Evolutionary conservation across 2,797 vertebrate species (phyloP).

Genomic region (Oreonectes daqikongensis): DNA sequence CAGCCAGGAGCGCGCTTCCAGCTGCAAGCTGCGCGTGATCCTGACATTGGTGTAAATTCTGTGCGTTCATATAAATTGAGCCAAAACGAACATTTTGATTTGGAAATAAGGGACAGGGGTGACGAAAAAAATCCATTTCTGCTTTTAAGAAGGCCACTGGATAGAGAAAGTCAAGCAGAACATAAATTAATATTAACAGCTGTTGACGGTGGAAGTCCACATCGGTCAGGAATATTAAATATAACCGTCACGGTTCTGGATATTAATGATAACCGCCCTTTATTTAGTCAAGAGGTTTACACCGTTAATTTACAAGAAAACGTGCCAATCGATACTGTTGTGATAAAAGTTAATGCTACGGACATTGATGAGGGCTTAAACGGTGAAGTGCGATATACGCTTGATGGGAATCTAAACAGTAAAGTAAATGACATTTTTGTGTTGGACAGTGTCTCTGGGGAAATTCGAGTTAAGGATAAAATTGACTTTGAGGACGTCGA

Average conservation of each 20-base stretch:
- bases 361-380: slow-evolving; percentile 62
- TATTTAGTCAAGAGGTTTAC: slow-evolving; percentile 58
- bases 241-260: slow-evolving; percentile 53
- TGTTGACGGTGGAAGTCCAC: slow-evolving; percentile 60
- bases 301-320: slow-evolving; percentile 56
- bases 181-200: slow-evolving; percentile 54
- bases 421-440: slow-evolving; percentile 54
- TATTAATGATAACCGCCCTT: slow-evolving; percentile 62
- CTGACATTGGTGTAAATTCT: slow-evolving; percentile 57
- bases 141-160: slow-evolving; percentile 56
- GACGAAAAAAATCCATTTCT: slow-evolving; percentile 53
- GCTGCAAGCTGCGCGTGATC: slow-evolving; percentile 56
- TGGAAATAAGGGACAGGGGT: slow-evolving; percentile 57
- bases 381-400: slow-evolving; percentile 53
- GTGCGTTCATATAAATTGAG: slow-evolving; percentile 60
- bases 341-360: slow-evolving; percentile 58
- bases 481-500: slow-evolving; percentile 59
- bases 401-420: slow-evolving; percentile 42
- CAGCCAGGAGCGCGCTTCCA: slow-evolving; percentile 58
- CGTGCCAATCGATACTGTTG: slow-evolving; percentile 37
- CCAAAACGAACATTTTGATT: slow-evolving; percentile 61
- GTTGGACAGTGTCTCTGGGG: slow-evolving; percentile 51
- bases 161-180: slow-evolving; percentile 49
- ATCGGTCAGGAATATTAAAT: slow-evolving; percentile 46
- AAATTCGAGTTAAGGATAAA: slow-evolving; percentile 55